phyloP scores from a whole-genome alignment of 2,888 invertebrate genomes.

The Corythucha ciliata region DNA sequence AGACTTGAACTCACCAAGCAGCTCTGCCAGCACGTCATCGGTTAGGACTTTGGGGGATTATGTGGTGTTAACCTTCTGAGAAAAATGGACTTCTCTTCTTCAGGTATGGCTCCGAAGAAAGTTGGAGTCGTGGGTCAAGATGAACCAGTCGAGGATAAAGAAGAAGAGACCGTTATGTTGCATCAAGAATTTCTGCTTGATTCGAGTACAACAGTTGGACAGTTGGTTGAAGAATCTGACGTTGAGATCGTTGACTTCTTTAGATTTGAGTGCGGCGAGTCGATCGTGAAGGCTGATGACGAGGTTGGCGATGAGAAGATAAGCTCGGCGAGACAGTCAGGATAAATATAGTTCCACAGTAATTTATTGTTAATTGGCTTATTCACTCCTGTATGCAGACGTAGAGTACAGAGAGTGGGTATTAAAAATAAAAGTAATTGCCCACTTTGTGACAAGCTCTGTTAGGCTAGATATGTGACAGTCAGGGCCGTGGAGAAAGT shows the following conservation, averaged over 20 bases:
- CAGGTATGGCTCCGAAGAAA: constrained; percentile 66
- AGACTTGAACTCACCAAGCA: constrained; percentile 53
- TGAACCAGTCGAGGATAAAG: constrained; percentile 30
- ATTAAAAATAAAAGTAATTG: too few relatives aligned
- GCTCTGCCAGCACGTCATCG: constrained; percentile 88
- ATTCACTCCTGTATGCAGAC: too few relatives aligned
- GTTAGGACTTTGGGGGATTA: constrained; percentile 40
- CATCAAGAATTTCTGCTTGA: constrained; percentile 82
- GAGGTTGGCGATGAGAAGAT: too few relatives aligned
- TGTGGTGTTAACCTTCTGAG: not conserved
- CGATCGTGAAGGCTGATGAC: constrained; percentile 26
- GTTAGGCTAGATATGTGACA: too few relatives aligned
- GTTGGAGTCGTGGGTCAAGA: constrained; percentile 56
- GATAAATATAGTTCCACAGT: too few relatives aligned
- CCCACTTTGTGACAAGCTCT: too few relatives aligned
- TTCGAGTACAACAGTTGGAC: constrained; percentile 58
- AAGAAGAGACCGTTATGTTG: constrained; percentile 67
- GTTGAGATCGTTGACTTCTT: constrained; percentile 57
- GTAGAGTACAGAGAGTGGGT: too few relatives aligned
- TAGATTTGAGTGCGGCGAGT: constrained; percentile 80
- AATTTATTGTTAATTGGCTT: too few relatives aligned
- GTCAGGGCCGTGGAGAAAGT: too few relatives aligned
- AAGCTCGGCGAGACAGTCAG: too few relatives aligned
- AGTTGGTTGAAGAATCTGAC: constrained; percentile 31
- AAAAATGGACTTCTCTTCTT: constrained; percentile 17